phyloP scores from a whole-genome alignment of 2,113 vertebrate species.

The Chinchilla lanigera region DNA sequence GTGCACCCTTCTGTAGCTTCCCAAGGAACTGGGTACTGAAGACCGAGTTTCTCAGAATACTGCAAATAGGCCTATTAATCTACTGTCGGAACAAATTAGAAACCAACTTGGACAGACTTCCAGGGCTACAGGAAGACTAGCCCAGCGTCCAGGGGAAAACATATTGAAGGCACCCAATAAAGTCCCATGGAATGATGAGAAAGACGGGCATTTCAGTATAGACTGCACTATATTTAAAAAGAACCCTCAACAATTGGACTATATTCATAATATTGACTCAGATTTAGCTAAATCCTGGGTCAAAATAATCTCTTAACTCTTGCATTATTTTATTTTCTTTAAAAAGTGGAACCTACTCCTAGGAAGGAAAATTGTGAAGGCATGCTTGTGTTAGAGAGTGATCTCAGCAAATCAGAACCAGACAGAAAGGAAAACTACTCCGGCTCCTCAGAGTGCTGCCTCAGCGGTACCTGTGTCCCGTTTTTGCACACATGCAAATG shows the following conservation, averaged over 20 bases:
- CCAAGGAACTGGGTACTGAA: neutral
- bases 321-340: neutral
- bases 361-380: neutral
- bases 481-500: neutral
- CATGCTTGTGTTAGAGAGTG: neutral
- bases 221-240: neutral
- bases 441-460: neutral
- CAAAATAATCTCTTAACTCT: neutral
- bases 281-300: neutral
- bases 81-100: neutral
- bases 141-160: neutral
- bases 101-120: neutral
- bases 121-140: neutral
- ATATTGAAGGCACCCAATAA: neutral
- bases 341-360: neutral
- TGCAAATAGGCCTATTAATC: neutral
- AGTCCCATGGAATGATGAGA: neutral
- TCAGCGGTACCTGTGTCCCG: neutral
- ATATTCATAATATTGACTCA: neutral
- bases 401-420: neutral
- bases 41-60: neutral
- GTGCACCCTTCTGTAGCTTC: neutral
- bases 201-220: neutral
- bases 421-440: neutral
- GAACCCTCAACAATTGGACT: neutral